These are phyloP conservation scores for Chrysaora quinquecirrha DNA, from an alignment of 30 jellyfish, hydroid and myxozoan genomes.

Conservation along the genomic window DNA sequence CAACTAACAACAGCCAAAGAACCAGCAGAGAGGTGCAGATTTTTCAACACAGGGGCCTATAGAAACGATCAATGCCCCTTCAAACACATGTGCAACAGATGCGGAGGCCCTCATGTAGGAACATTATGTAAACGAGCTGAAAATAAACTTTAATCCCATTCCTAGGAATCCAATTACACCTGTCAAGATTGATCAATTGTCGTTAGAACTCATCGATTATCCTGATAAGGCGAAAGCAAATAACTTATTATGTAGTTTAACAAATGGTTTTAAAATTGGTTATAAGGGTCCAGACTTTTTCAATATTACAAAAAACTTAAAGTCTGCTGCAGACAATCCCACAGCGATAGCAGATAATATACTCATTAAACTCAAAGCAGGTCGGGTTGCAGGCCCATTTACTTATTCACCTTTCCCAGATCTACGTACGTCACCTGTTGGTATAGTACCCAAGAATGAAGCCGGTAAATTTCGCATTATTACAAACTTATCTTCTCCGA, in stretches of 20 bases:
- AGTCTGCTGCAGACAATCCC: neutral
- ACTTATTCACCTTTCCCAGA: neutral
- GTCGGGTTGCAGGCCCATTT: slow-evolving; percentile 3
- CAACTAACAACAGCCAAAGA: too few relatives aligned
- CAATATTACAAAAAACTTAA: neutral
- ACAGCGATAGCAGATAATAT: neutral
- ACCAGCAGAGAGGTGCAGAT: too few relatives aligned
- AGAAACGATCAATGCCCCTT: neutral
- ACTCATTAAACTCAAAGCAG: neutral
- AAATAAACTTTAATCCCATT: neutral
- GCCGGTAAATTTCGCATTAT: neutral
- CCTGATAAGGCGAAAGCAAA: neutral
- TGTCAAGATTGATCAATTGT: neutral
- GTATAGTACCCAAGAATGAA: neutral
- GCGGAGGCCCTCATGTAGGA: neutral
- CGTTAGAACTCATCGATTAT: neutral
- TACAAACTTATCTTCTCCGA: neutral
- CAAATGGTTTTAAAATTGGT: neutral
- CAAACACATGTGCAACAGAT: neutral
- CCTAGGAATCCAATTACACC: neutral
- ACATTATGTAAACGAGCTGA: neutral
- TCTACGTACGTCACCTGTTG: neutral
- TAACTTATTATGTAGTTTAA: neutral
- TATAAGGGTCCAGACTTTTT: neutral
- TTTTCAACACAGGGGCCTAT: neutral